These are phyloP conservation scores for Pachyseris speciosa DNA, from an alignment of 64 coral and sea anemone genomes.

Conservation along the genomic window DNA sequence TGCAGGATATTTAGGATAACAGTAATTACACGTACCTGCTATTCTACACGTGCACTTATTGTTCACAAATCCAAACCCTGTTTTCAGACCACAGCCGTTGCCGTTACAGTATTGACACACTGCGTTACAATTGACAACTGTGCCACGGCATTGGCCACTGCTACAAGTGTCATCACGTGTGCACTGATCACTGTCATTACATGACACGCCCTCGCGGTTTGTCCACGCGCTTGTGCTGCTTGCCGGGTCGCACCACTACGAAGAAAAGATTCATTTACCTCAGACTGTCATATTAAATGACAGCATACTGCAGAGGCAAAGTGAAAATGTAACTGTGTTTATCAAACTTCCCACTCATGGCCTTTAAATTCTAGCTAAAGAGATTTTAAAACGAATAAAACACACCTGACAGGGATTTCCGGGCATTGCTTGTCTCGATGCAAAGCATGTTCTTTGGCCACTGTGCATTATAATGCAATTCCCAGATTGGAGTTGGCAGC, in stretches of 20 bases:
- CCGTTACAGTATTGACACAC: constrained; percentile 90
- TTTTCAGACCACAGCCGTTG: constrained; percentile 74
- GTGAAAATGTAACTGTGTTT: too few species aligned
- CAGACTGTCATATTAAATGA: too few species aligned
- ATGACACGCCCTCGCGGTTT: constrained; percentile 64
- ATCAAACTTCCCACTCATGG: too few species aligned
- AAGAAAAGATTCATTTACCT: background rate
- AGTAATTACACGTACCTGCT: constrained; percentile 69
- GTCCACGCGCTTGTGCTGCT: constrained; percentile 61
- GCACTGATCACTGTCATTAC: constrained; percentile 79
- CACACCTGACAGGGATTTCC: constrained; percentile 80
- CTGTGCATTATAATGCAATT: constrained; percentile 65
- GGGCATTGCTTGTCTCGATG: constrained; percentile 51
- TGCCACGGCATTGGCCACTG: constrained; percentile 71
- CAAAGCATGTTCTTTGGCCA: constrained; percentile 56
- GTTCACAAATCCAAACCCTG: constrained; percentile 82
- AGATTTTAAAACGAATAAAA: too few species aligned
- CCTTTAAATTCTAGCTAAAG: too few species aligned
- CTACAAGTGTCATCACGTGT: constrained; percentile 70
- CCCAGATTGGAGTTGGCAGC: constrained; percentile 60
- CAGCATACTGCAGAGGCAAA: too few species aligned
- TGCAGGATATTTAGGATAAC: background rate
- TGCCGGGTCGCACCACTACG: constrained; percentile 62
- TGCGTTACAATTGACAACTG: constrained; percentile 74
- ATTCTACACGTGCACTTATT: constrained; percentile 88